Conservation (phyloP, 2,888 invertebrate genomes). For the Protophormia terraenovae region DNA sequence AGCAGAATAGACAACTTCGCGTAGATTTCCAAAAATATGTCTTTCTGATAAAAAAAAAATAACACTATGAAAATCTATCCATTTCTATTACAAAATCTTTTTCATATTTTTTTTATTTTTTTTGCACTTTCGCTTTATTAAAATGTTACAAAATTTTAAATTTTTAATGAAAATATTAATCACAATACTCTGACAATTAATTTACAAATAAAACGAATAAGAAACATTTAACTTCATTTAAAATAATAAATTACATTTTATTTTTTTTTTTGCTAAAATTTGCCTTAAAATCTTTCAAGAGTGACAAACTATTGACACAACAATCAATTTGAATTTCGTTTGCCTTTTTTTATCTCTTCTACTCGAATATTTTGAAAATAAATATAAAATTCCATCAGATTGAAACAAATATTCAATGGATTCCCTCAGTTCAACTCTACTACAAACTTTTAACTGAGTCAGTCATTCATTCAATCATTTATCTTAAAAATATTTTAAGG, state of each 20-base stretch:
- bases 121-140: too few relatives aligned
- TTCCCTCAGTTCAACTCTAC: conserved; percentile 22
- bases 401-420: conserved; percentile 44
- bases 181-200: neutral
- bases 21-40: too few relatives aligned
- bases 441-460: conserved; percentile 31
- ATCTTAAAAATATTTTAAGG: conserved; percentile 57
- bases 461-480: conserved; percentile 61
- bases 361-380: conserved; percentile 10
- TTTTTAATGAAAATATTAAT: neutral
- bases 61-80: too few relatives aligned
- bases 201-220: neutral
- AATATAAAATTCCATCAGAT: conserved; percentile 37
- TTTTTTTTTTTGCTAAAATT: neutral
- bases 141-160: neutral
- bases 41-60: too few relatives aligned
- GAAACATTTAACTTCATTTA: neutral
- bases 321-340: conserved; percentile 63
- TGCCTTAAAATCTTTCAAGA: conserved; percentile 42
- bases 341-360: neutral
- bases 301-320: conserved; percentile 67
- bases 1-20: too few relatives aligned
- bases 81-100: too few relatives aligned
- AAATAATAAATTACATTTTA: conserved; percentile 36
- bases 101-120: too few relatives aligned